Evolutionary conservation across 1,140 invertebrate species (phyloP).

Genomic region (Colletes gigas): DNA sequence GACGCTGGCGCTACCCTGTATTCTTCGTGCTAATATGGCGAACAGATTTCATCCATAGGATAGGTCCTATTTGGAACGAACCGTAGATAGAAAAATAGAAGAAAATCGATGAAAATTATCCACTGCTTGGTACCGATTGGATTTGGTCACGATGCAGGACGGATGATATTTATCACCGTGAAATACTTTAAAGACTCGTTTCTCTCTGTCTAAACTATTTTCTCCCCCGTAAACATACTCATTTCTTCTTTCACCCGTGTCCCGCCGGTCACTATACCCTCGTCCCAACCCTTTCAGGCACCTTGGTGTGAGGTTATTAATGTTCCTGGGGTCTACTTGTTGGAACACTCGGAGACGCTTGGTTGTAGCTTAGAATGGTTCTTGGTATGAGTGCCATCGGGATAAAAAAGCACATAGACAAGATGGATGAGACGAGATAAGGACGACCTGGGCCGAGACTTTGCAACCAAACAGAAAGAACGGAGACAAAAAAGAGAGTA

Average conservation of each 20-base stretch:
- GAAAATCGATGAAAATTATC: too few species aligned
- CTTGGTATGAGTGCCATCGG: slow-evolving; percentile 21
- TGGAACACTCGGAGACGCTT: slow-evolving; percentile 12
- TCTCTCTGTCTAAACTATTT: slow-evolving; percentile 11
- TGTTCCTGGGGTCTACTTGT: slow-evolving; percentile 32
- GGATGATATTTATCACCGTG: background rate
- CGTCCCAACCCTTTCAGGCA: slow-evolving; percentile 39
- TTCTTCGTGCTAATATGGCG: too few species aligned
- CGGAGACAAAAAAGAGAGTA: background rate
- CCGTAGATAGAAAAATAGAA: too few species aligned
- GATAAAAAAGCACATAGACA: slow-evolving; percentile 41
- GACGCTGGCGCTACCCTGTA: too few species aligned
- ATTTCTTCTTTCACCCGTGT: background rate
- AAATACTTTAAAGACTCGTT: background rate
- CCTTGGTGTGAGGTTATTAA: slow-evolving; percentile 50
- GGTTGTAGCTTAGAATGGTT: slow-evolving; percentile 7
- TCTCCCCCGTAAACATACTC: slow-evolving; percentile 15
- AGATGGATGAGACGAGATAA: slow-evolving; percentile 57
- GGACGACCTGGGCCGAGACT: background rate
- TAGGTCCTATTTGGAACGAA: too few species aligned
- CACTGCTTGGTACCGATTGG: too few species aligned
- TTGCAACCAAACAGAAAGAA: slow-evolving; percentile 6
- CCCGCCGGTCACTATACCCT: background rate
- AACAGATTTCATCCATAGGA: too few species aligned
- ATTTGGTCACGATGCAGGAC: too few species aligned